phyloP scores from a whole-genome alignment of 2,888 invertebrate species.

The Marronus borbonicus region DNA sequence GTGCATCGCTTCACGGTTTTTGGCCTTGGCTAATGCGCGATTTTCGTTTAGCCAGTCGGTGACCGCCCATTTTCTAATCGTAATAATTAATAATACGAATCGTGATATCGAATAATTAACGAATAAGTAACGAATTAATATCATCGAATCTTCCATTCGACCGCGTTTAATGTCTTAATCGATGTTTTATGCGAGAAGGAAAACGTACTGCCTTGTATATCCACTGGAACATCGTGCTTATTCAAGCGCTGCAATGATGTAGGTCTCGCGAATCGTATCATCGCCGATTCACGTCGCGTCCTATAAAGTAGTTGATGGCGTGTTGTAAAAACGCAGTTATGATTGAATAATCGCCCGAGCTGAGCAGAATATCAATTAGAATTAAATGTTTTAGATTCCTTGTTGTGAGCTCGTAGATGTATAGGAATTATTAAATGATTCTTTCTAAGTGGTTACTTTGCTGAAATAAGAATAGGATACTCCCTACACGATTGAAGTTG shows the following conservation, averaged over 20 bases:
- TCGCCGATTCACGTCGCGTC: slow-evolving; percentile 12
- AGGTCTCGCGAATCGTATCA: slow-evolving; percentile 1
- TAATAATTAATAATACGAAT: slow-evolving; percentile 13
- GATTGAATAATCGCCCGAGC: neutral
- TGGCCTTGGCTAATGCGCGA: slow-evolving; percentile 18
- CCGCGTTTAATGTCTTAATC: slow-evolving; percentile 13
- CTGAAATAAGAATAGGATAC: too few relatives aligned
- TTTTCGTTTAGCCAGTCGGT: slow-evolving; percentile 28
- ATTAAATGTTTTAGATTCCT: too few relatives aligned
- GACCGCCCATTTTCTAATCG: slow-evolving; percentile 6
- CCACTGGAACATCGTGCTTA: neutral
- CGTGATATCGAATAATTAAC: too few relatives aligned
- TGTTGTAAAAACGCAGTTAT: slow-evolving; percentile 9
- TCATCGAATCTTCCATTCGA: neutral
- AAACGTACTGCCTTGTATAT: neutral
- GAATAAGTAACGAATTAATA: too few relatives aligned
- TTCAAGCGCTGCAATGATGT: neutral
- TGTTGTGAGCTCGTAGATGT: too few relatives aligned
- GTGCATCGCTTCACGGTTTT: slow-evolving; percentile 27
- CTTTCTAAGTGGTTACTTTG: too few relatives aligned
- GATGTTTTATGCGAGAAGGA: slow-evolving; percentile 11
- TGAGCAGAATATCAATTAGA: neutral
- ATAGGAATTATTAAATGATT: too few relatives aligned
- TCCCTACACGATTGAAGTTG: too few relatives aligned
- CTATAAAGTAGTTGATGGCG: slow-evolving; percentile 7